Evolutionary conservation across 2,888 invertebrate species (phyloP).

Genomic region (Apotomis capreana): DNA sequence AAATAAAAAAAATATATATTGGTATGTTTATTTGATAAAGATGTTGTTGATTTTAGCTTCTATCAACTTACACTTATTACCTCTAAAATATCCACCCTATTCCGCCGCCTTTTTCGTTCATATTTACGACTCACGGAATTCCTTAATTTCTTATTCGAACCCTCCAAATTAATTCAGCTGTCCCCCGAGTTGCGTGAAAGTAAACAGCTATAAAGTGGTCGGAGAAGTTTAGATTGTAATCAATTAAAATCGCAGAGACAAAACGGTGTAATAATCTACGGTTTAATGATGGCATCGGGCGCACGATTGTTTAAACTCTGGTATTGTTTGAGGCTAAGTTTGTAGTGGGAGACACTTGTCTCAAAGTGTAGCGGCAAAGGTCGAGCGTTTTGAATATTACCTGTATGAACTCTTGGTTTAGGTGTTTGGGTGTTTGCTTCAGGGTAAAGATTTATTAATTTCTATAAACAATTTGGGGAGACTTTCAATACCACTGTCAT

Average conservation of each 20-base stretch:
- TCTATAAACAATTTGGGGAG: too few relatives aligned
- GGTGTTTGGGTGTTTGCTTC: neutral
- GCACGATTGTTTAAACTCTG: constrained; percentile 30
- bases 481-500: too few relatives aligned
- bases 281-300: constrained; percentile 38
- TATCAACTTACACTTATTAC: neutral
- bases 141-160: constrained; percentile 20
- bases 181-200: constrained; percentile 24
- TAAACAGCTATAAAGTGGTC: constrained; percentile 46
- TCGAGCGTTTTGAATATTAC: neutral
- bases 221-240: constrained; percentile 63
- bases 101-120: neutral
- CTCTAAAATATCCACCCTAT: neutral
- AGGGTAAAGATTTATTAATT: neutral
- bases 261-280: constrained; percentile 55
- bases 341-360: constrained; percentile 20
- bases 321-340: constrained; percentile 22
- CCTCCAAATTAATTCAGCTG: constrained; percentile 30
- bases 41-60: too few relatives aligned
- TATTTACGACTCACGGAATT: constrained; percentile 10
- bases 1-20: too few relatives aligned
- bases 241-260: constrained; percentile 61
- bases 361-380: neutral
- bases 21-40: too few relatives aligned
- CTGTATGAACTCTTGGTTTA: neutral